Percentiles rank a stretch among this genome's conserved stretches.
These are phyloP conservation scores for Euzophera pinguis DNA, from an alignment of 2,888 invertebrate genomes.

Conservation along the genomic window DNA sequence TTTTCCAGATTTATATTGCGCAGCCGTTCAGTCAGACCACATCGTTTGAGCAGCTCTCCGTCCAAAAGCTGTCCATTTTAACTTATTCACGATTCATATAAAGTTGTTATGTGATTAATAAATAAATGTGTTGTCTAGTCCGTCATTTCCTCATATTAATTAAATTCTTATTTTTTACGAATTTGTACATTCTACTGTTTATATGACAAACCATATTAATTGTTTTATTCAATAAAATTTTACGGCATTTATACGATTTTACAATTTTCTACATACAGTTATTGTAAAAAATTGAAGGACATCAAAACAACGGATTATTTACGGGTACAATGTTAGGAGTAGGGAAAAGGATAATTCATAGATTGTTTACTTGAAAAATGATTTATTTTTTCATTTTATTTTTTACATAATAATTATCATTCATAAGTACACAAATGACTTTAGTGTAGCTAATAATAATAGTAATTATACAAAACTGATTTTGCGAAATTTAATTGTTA, in stretches of 20 bases:
- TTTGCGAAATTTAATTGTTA: slow-evolving; percentile 25
- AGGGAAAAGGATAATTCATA: slow-evolving; percentile 9
- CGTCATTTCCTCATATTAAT: too few species aligned
- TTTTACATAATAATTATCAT: slow-evolving; percentile 39
- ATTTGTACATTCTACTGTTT: too few species aligned
- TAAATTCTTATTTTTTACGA: too few species aligned
- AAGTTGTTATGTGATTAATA: too few species aligned
- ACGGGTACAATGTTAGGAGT: slow-evolving; percentile 10
- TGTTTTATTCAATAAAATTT: too few species aligned
- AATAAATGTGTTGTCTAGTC: too few species aligned
- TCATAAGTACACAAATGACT: slow-evolving; percentile 44
- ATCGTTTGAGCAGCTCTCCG: slow-evolving; percentile 21
- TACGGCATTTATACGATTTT: too few species aligned
- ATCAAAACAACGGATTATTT: background rate
- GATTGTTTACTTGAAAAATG: slow-evolving; percentile 38
- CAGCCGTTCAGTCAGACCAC: background rate
- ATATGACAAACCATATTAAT: too few species aligned
- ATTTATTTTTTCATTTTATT: slow-evolving; percentile 40
- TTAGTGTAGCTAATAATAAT: slow-evolving; percentile 38
- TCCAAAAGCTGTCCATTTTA: slow-evolving; percentile 29
- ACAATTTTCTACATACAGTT: too few species aligned
- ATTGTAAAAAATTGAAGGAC: too few species aligned
- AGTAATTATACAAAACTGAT: slow-evolving; percentile 25
- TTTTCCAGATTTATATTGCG: background rate
- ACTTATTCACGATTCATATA: background rate